Conservation (phyloP, 2,113 vertebrate genomes). For the Rhynchomys soricoides region DNA sequence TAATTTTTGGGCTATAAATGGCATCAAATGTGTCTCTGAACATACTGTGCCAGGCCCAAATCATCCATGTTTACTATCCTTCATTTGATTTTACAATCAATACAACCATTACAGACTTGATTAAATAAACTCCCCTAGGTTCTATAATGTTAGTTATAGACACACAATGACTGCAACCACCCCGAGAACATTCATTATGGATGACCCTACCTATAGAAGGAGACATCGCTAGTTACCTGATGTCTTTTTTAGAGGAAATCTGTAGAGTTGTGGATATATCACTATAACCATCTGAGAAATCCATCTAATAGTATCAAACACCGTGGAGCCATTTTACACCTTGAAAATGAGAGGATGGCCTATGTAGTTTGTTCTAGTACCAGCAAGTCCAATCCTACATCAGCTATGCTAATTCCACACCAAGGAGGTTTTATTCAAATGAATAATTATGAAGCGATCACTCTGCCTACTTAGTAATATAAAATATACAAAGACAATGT, state of each 20-base stretch:
- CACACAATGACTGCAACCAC: conserved; percentile 24
- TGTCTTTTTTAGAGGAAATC: conserved; percentile 55
- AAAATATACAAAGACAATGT: not conserved
- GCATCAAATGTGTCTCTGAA: conserved; percentile 54
- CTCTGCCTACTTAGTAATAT: not conserved
- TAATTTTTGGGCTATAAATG: conserved; percentile 54
- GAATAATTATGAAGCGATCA: conserved; percentile 3
- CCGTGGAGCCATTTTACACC: not conserved
- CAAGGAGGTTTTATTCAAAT: not conserved
- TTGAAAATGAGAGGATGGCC: not conserved
- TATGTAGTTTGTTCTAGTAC: not conserved
- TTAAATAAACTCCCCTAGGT: conserved; percentile 74
- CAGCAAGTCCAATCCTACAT: not conserved
- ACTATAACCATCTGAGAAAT: conserved; percentile 6
- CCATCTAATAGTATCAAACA: not conserved
- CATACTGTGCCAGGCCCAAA: conserved; percentile 62
- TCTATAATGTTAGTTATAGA: conserved; percentile 72
- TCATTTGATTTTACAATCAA: conserved; percentile 79
- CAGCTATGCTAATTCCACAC: not conserved
- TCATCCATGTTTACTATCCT: conserved; percentile 69
- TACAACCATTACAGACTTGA: conserved; percentile 73
- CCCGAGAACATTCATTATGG: conserved; percentile 65
- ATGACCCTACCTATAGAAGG: conserved; percentile 46
- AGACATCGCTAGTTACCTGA: conserved; percentile 39
- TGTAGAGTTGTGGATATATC: not conserved